Conservation (phyloP, 1,140 invertebrate genomes). For the Brachionus rotundiformis region DNA sequence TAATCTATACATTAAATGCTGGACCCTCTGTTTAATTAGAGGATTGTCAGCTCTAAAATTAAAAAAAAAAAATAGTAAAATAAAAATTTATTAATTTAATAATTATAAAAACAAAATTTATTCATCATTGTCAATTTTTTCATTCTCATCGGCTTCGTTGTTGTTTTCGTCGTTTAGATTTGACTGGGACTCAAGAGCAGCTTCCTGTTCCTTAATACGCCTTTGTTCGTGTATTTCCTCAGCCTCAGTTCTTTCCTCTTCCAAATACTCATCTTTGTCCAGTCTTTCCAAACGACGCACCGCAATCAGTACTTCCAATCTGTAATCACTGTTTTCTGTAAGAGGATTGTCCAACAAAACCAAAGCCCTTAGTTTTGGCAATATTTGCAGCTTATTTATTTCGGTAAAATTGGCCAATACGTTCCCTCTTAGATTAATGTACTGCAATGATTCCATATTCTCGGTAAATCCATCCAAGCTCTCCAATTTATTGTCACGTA, state of each 20-base stretch:
- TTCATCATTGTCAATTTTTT: slow-evolving; percentile 30
- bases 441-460: slow-evolving; percentile 59
- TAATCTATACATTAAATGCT: neutral
- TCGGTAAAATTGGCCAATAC: slow-evolving; percentile 58
- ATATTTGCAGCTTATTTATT: slow-evolving; percentile 57
- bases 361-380: slow-evolving; percentile 61
- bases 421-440: slow-evolving; percentile 63
- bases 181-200: slow-evolving; percentile 37
- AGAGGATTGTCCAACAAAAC: slow-evolving; percentile 61
- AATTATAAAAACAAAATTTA: slow-evolving; percentile 13
- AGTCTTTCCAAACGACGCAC: slow-evolving; percentile 61
- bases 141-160: slow-evolving; percentile 4
- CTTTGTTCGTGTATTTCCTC: slow-evolving; percentile 60
- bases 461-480: slow-evolving; percentile 61
- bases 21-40: slow-evolving; percentile 9
- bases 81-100: slow-evolving; percentile 8
- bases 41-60: neutral
- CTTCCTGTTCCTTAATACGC: slow-evolving; percentile 56
- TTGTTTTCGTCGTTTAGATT: slow-evolving; percentile 27
- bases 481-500: slow-evolving; percentile 62
- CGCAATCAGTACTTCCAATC: slow-evolving; percentile 61
- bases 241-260: slow-evolving; percentile 63
- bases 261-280: slow-evolving; percentile 63
- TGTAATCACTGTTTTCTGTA: slow-evolving; percentile 62
- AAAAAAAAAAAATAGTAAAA: neutral